Conservation (phyloP, 2,888 invertebrate species). For the Platynereis dumerilii region DNA sequence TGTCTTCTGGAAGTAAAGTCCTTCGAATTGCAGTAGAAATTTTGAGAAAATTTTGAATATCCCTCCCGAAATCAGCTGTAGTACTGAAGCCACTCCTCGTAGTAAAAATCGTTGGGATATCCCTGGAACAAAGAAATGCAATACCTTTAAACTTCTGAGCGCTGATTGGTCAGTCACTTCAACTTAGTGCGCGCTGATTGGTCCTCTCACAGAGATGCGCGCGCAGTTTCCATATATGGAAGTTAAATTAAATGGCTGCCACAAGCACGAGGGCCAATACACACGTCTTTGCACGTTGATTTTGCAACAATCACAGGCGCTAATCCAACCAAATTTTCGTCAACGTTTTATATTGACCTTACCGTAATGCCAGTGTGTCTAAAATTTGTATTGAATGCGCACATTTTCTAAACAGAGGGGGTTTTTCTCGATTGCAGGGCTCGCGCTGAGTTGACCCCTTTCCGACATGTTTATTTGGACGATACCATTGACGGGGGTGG, state of each 20-base stretch:
- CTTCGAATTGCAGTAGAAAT: conserved; percentile 8
- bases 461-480: too few species aligned
- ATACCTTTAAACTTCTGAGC: conserved; percentile 30
- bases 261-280: background rate
- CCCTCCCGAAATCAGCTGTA: conserved; percentile 22
- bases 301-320: too few species aligned
- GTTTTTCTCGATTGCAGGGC: too few species aligned
- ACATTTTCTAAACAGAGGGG: too few species aligned
- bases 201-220: conserved; percentile 8
- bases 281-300: too few species aligned
- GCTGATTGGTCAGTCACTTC: conserved; percentile 32
- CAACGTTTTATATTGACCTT: too few species aligned
- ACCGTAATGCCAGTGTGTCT: too few species aligned
- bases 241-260: conserved; percentile 5
- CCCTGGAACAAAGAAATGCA: conserved; percentile 38
- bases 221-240: conserved; percentile 29
- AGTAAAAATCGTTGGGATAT: conserved; percentile 31
- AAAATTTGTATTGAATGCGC: too few species aligned
- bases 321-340: too few species aligned
- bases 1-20: background rate
- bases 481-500: too few species aligned
- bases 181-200: conserved; percentile 16
- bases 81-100: conserved; percentile 23
- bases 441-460: too few species aligned
- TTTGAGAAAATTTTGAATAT: conserved; percentile 1